Evolutionary conservation across 2,888 invertebrate species (phyloP).

Genomic region (Nomada flava): DNA sequence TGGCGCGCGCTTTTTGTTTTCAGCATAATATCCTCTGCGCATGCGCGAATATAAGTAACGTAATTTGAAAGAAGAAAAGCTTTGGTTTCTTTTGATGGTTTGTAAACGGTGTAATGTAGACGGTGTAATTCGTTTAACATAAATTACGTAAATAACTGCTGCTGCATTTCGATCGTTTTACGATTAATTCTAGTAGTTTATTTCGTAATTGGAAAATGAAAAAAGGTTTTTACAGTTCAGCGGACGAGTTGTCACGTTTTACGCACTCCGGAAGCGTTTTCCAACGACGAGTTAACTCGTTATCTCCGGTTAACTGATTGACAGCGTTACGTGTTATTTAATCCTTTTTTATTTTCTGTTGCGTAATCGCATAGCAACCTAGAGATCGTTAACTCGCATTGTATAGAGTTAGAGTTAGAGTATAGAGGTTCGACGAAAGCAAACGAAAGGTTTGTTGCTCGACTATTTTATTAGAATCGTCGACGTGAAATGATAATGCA

Average conservation of each 20-base stretch:
- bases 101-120: not conserved
- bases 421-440: too few species aligned
- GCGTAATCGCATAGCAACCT: not conserved
- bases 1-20: constrained; percentile 25
- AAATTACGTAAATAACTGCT: not conserved
- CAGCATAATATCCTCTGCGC: not conserved
- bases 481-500: constrained; percentile 7
- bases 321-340: not conserved
- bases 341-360: not conserved
- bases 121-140: not conserved
- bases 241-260: too few species aligned
- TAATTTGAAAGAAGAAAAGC: too few species aligned
- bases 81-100: not conserved
- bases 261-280: too few species aligned
- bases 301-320: too few species aligned
- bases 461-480: not conserved
- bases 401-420: too few species aligned
- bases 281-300: too few species aligned
- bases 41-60: not conserved
- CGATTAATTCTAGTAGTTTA: not conserved
- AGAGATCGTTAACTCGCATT: not conserved
- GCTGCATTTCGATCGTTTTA: too few species aligned
- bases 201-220: not conserved
- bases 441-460: not conserved
- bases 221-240: too few species aligned